phyloP scores from a whole-genome alignment of 2,797 vertebrate genomes.

The Propithecus perrieri region DNA sequence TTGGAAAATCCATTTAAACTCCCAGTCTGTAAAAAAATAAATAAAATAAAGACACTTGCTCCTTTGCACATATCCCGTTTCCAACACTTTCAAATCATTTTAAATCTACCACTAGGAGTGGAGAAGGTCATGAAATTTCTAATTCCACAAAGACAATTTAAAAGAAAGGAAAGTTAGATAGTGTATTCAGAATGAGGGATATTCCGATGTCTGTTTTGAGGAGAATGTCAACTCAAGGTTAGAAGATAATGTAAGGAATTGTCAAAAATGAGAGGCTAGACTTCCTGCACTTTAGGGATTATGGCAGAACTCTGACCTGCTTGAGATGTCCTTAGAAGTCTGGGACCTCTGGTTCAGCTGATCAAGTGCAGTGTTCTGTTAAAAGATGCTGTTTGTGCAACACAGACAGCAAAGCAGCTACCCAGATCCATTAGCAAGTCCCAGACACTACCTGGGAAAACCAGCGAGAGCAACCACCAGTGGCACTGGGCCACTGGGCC shows the following conservation, averaged over 20 bases:
- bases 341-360: constrained; percentile 61
- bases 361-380: constrained; percentile 73
- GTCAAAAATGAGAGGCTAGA: constrained; percentile 80
- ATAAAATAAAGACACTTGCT: constrained; percentile 63
- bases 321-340: constrained; percentile 75
- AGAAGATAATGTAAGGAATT: constrained; percentile 81
- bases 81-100: constrained; percentile 75
- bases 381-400: constrained; percentile 62
- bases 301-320: constrained; percentile 74
- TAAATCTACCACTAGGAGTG: constrained; percentile 74
- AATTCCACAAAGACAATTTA: constrained; percentile 77
- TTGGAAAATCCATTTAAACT: constrained; percentile 72
- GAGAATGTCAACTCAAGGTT: constrained; percentile 83
- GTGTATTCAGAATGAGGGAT: constrained; percentile 80
- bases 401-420: constrained; percentile 32
- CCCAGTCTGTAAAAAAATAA: not conserved
- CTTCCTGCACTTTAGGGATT: constrained; percentile 80
- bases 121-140: constrained; percentile 77
- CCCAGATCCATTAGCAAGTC: not conserved
- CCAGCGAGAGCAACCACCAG: not conserved
- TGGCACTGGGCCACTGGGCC: not conserved
- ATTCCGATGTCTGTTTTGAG: constrained; percentile 84
- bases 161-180: constrained; percentile 70
- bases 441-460: constrained; percentile 59
- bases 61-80: constrained; percentile 65